Percentiles rank a stretch among this genome's conserved stretches.
These are phyloP conservation scores for Condylura cristata DNA, from an alignment of 2,113 vertebrate genomes.

Conservation along the genomic window DNA sequence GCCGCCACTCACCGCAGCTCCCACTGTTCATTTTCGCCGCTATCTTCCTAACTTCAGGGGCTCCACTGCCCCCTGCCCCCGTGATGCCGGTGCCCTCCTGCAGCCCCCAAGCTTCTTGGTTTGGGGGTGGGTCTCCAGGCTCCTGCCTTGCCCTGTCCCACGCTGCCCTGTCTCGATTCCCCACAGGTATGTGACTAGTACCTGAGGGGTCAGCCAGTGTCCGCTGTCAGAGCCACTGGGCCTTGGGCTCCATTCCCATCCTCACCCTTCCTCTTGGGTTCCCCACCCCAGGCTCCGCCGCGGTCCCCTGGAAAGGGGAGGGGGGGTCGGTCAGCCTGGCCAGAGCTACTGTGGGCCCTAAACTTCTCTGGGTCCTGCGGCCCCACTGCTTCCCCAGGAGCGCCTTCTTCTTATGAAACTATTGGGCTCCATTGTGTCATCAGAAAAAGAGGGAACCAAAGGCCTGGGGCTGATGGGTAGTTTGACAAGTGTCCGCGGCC, in stretches of 20 bases:
- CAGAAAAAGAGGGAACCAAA: constrained; percentile 47
- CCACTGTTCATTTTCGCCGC: background rate
- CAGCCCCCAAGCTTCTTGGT: background rate
- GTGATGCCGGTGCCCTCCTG: fast-evolving
- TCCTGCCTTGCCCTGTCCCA: background rate
- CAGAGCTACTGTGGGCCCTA: too few species aligned
- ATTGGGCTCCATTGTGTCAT: constrained; percentile 69
- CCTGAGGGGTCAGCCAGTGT: background rate
- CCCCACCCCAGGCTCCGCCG: background rate
- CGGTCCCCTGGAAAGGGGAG: fast-evolving
- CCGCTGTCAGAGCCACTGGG: fast-evolving
- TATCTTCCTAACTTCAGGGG: background rate
- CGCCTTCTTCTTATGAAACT: constrained; percentile 70
- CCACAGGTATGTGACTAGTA: fast-evolving
- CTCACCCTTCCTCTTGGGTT: background rate
- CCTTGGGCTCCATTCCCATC: background rate
- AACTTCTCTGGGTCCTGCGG: background rate
- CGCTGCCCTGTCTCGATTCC: background rate
- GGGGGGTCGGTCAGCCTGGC: background rate
- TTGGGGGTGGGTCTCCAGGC: background rate
- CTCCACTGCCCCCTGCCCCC: background rate
- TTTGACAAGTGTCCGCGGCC: constrained; percentile 51
- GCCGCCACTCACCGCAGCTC: fast-evolving
- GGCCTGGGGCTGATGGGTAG: background rate
- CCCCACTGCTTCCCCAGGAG: background rate